Percentiles rank a stretch among this genome's conserved stretches.
These are phyloP conservation scores for Catostomus latipinnis DNA, from an alignment of 2,797 vertebrate species.

Conservation along the genomic window DNA sequence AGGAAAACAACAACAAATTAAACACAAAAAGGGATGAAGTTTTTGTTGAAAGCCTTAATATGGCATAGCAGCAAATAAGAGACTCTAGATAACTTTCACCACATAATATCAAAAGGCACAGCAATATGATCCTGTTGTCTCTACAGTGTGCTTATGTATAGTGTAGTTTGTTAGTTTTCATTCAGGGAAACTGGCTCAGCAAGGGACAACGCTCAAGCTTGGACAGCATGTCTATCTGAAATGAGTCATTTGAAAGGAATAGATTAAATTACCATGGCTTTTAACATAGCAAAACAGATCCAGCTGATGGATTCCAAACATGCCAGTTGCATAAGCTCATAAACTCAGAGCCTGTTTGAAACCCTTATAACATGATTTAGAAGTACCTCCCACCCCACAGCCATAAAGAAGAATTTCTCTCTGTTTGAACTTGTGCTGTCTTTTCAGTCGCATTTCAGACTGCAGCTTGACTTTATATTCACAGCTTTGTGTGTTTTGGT, in stretches of 20 bases:
- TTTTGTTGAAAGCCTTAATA: background rate
- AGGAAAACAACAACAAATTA: too few species aligned
- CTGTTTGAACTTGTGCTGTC: slow-evolving; percentile 9
- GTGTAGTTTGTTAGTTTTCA: background rate
- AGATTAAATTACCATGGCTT: background rate
- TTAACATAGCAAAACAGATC: background rate
- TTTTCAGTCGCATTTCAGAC: background rate
- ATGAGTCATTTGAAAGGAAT: background rate
- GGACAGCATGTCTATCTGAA: slow-evolving; percentile 14
- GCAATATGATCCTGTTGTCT: slow-evolving; percentile 35
- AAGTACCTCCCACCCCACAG: slow-evolving; percentile 1
- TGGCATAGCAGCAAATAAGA: background rate
- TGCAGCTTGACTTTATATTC: background rate
- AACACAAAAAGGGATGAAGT: too few species aligned
- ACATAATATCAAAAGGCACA: slow-evolving; percentile 3
- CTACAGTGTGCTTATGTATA: background rate
- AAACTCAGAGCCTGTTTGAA: background rate
- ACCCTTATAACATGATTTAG: background rate
- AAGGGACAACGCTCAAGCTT: background rate
- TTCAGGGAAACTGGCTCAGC: slow-evolving; percentile 35
- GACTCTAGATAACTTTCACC: slow-evolving; percentile 7
- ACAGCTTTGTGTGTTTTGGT: background rate
- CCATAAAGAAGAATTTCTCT: background rate
- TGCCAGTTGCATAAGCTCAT: slow-evolving; percentile 20
- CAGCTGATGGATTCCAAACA: slow-evolving; percentile 44